Conservation (phyloP, 2,797 vertebrate genomes). For the Fundulus diaphanus region DNA sequence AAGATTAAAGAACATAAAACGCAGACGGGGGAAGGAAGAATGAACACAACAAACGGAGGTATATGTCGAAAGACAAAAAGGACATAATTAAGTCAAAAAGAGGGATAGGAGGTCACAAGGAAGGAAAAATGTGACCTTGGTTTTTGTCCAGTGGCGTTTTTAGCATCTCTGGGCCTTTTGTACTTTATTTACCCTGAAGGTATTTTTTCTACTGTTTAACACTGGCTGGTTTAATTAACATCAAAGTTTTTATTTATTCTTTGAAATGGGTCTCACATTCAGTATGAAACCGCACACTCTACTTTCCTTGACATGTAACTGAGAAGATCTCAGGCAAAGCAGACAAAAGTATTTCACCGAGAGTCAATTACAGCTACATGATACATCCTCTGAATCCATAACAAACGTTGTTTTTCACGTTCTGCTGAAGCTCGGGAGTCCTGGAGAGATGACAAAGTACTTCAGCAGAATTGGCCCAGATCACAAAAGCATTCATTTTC, state of each 20-base stretch:
- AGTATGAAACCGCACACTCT: slow-evolving; percentile 63
- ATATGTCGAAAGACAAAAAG: background rate
- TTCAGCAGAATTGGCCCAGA: slow-evolving; percentile 17
- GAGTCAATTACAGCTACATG: slow-evolving; percentile 62
- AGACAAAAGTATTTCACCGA: slow-evolving; percentile 65
- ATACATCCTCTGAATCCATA: slow-evolving; percentile 28
- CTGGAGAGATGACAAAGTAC: slow-evolving; percentile 28
- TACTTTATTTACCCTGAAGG: slow-evolving; percentile 1
- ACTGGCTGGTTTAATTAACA: slow-evolving; percentile 11
- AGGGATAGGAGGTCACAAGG: background rate
- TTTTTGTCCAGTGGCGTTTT: background rate
- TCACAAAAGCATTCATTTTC: slow-evolving; percentile 26
- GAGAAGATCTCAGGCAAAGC: slow-evolving; percentile 40
- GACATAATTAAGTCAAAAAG: background rate
- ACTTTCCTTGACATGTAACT: slow-evolving; percentile 60
- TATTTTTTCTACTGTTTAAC: slow-evolving; percentile 5
- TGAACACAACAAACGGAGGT: too few species aligned
- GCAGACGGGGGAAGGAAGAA: too few species aligned
- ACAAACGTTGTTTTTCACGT: slow-evolving; percentile 34
- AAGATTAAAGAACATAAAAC: background rate
- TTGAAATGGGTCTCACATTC: slow-evolving; percentile 59
- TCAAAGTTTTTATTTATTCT: slow-evolving; percentile 42
- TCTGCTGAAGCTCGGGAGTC: background rate
- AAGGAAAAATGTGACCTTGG: background rate
- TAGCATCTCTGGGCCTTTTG: background rate